These are phyloP conservation scores for Lophochroa leadbeateri DNA, from an alignment of 2,113 vertebrate genomes.

Conservation along the genomic window DNA sequence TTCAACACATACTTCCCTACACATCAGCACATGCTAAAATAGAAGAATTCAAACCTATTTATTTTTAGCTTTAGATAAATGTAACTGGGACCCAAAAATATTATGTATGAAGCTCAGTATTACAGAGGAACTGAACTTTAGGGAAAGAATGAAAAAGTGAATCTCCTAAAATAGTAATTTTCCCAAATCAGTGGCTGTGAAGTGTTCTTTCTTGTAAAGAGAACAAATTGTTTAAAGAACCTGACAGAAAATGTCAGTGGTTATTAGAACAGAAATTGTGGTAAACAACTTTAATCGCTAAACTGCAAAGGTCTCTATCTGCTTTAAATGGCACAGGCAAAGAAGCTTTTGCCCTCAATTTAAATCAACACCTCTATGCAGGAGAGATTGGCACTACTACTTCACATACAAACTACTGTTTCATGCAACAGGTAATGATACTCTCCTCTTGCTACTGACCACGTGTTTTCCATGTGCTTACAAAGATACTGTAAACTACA, in stretches of 20 bases:
- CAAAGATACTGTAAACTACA: background rate
- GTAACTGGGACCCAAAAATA: background rate
- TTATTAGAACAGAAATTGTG: background rate
- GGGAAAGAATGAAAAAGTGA: background rate
- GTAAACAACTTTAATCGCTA: background rate
- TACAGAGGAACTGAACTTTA: background rate
- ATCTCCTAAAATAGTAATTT: background rate
- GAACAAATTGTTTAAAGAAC: background rate
- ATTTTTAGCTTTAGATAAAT: background rate
- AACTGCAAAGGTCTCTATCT: background rate
- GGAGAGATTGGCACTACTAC: background rate
- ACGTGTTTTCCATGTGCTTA: background rate
- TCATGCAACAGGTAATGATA: background rate
- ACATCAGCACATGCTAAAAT: background rate
- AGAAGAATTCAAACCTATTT: background rate
- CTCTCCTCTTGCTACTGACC: background rate
- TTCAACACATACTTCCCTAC: background rate
- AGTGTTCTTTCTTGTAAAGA: background rate
- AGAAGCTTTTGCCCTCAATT: background rate
- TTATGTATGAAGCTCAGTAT: background rate
- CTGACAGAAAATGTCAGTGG: background rate
- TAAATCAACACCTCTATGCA: background rate
- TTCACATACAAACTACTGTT: background rate
- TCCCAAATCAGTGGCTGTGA: background rate
- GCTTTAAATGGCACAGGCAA: background rate